Percentiles rank a stretch among this genome's conserved stretches.
These are phyloP conservation scores for Desmophyllum pertusum DNA, from an alignment of 92 coral and sea anemone genomes.

Conservation along the genomic window DNA sequence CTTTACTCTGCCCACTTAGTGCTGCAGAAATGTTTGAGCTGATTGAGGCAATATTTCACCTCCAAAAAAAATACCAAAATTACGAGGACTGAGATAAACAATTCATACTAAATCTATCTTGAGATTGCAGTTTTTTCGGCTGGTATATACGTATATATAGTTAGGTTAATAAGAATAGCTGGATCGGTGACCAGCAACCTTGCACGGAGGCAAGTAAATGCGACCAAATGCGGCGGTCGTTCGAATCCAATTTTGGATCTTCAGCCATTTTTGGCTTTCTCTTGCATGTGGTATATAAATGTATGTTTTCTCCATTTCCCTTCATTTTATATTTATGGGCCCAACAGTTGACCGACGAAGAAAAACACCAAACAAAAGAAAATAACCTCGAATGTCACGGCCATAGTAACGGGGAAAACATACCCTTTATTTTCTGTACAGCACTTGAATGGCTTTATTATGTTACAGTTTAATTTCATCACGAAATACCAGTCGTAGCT, in stretches of 20 bases:
- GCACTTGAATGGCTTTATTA: background rate
- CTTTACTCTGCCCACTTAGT: background rate
- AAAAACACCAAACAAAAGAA: background rate
- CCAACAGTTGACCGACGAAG: background rate
- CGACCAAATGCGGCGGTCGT: background rate
- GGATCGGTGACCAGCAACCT: background rate
- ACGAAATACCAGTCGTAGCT: background rate
- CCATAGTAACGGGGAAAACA: background rate
- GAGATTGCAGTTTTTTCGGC: background rate
- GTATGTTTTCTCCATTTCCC: background rate
- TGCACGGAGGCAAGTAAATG: background rate
- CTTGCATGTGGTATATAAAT: background rate
- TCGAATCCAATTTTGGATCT: background rate
- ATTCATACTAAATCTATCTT: background rate
- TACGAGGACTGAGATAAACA: background rate
- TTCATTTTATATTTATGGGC: background rate
- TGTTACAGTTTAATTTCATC: background rate
- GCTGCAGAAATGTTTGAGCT: background rate
- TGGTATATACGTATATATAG: background rate
- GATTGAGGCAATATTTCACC: background rate
- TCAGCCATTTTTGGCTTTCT: background rate
- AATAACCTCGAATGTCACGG: background rate
- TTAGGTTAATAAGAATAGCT: background rate
- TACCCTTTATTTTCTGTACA: background rate
- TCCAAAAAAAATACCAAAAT: background rate